A percentile compares a stretch with the other conserved stretches of the same genome.
These are phyloP conservation scores for Adrianichthys oophorus DNA, from an alignment of 2,797 vertebrate species.

Conservation along the genomic window DNA sequence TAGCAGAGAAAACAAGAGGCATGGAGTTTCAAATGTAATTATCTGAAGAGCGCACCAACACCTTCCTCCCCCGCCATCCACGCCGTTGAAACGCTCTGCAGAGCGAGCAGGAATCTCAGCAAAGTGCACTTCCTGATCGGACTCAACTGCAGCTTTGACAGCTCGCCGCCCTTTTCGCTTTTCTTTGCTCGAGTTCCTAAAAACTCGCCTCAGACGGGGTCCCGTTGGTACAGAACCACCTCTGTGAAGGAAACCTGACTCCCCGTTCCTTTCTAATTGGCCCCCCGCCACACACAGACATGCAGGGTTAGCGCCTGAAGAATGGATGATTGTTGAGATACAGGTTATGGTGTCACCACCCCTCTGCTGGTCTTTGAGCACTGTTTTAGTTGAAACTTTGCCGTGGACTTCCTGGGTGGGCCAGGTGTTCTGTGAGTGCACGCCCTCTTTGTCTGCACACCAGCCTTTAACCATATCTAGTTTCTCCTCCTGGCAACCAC, in stretches of 20 bases:
- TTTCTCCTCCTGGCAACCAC: slow-evolving; percentile 18
- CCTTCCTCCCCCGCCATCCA: slow-evolving; percentile 31
- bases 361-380: slow-evolving; percentile 3
- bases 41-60: slow-evolving; percentile 33
- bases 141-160: slow-evolving; percentile 2
- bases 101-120: slow-evolving; percentile 21
- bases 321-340: background rate
- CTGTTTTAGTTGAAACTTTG: slow-evolving; percentile 24
- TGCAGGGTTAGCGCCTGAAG: slow-evolving; percentile 53
- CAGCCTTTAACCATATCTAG: slow-evolving; percentile 6
- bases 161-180: too few species aligned
- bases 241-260: slow-evolving; percentile 57
- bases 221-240: slow-evolving; percentile 38
- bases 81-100: slow-evolving; percentile 21
- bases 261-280: slow-evolving; percentile 54
- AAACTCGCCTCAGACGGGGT: slow-evolving; percentile 7
- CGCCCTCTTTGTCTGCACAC: slow-evolving; percentile 20
- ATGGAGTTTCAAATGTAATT: slow-evolving; percentile 51
- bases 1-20: slow-evolving; percentile 29
- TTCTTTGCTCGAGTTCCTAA: background rate
- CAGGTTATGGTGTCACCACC: background rate
- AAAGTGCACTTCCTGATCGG: slow-evolving; percentile 3
- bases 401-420: slow-evolving; percentile 47
- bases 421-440: slow-evolving; percentile 27
- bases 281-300: slow-evolving; percentile 58